Base-by-base conservation (phyloP, 2,113 vertebrate species). In the Melozone crissalis region DNA sequence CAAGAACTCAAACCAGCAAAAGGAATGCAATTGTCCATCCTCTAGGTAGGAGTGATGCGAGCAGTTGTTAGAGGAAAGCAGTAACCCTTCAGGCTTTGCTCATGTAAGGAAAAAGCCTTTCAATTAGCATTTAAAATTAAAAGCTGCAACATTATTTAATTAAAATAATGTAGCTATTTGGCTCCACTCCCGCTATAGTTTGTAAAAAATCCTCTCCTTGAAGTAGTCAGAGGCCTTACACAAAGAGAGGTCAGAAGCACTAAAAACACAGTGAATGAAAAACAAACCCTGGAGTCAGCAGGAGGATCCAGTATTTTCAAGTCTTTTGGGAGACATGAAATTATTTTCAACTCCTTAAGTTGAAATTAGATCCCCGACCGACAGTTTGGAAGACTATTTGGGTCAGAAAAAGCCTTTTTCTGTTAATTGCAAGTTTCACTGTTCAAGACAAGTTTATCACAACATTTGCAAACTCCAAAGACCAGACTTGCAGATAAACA, bases 71-170 rank as follows among this genome's bases (percentile, higher is more conserved):
- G 49, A 89, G 43, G 80, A 69, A 95, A 73, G 66, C 30, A 69
- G 22, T 39, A 91, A 91, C 49, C 37, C 81, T 85, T 77, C 13
- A 6, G 74, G 78, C 51, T 85, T 85, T 85, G 54, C 41, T 87
- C 78, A 47, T 46, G 41, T 62, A 69, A 91, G 33, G 62, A 76
- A 91, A 91, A 85, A 62, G 37, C 49, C 63, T 95, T 85, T 91
- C 77, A 89, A 95, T 87, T 87, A 89, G 68, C 59, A 43, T 83
- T 49, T 51, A 27, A 81, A 94, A 94, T 91, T 94, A 91, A 96
- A 93, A 93, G 86, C 67, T 83, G 54, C 31, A 87, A 66, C 26
- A 92, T 84, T 81, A 74, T 87, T 93, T 89, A 79, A 95, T 92
- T 89, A 91, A 89, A 94, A 52, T 75, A 78, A 85, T 51, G 37